Percentiles rank a stretch among this genome's conserved stretches.
These are phyloP conservation scores for Thalassophryne amazonica DNA, from an alignment of 2,797 vertebrate genomes.

Conservation along the genomic window DNA sequence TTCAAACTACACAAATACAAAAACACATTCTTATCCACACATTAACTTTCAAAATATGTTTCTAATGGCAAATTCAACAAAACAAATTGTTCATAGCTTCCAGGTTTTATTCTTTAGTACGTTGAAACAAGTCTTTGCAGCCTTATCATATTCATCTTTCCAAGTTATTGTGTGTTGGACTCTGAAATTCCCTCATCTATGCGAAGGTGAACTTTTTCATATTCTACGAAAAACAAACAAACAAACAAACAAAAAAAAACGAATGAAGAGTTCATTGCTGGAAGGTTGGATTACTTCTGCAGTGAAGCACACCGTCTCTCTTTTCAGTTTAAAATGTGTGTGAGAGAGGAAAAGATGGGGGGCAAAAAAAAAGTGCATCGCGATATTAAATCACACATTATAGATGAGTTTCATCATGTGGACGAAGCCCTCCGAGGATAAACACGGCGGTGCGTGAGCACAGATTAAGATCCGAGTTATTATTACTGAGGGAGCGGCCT, in stretches of 20 bases:
- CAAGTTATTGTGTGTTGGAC: too few species aligned
- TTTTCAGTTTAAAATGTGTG: conserved; percentile 47
- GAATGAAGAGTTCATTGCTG: not conserved
- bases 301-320: conserved; percentile 4
- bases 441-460: conserved; percentile 67
- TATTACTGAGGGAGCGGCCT: conserved; percentile 69
- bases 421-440: conserved; percentile 75
- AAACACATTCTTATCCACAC: too few species aligned
- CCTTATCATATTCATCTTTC: too few species aligned
- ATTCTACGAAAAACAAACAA: not conserved
- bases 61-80: too few species aligned
- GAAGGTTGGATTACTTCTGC: not conserved
- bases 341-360: conserved; percentile 2
- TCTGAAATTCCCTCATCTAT: not conserved
- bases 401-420: conserved; percentile 81
- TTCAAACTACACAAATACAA: too few species aligned
- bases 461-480: conserved; percentile 69
- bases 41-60: too few species aligned
- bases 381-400: conserved; percentile 82
- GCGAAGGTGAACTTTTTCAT: not conserved
- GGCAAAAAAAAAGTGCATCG: conserved; percentile 24
- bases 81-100: too few species aligned
- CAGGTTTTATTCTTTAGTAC: too few species aligned
- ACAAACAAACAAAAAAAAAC: not conserved
- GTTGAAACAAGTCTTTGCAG: too few species aligned